Conservation (phyloP, 2,113 vertebrate species). For the Nicator chloris region DNA sequence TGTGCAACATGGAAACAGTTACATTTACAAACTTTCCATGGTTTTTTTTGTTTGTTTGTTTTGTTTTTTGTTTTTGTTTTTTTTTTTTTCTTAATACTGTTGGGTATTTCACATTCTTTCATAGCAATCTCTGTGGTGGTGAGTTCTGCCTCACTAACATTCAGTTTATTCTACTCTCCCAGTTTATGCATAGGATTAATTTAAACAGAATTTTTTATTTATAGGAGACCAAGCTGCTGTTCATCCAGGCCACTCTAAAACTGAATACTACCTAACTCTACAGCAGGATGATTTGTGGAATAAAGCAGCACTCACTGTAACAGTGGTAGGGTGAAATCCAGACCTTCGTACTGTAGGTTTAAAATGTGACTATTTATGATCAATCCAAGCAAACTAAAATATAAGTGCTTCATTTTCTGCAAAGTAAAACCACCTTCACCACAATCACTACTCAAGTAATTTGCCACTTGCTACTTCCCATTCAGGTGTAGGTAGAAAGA, state of each 20-base stretch:
- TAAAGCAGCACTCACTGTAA: neutral
- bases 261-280: neutral
- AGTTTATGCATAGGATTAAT: neutral
- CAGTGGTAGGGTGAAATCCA: neutral
- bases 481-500: constrained; percentile 34
- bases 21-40: neutral
- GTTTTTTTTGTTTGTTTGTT: too few relatives aligned
- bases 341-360: neutral
- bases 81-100: neutral
- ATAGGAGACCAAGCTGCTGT: neutral
- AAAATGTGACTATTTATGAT: constrained; percentile 4
- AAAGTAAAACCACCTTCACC: constrained; percentile 24
- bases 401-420: constrained; percentile 39
- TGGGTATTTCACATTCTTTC: neutral
- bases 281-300: neutral
- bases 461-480: neutral
- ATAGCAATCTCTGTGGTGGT: neutral
- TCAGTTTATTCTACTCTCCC: neutral
- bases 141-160: neutral
- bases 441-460: constrained; percentile 10
- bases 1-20: constrained; percentile 5
- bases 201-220: constrained; percentile 17
- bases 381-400: constrained; percentile 30
- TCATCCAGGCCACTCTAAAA: neutral
- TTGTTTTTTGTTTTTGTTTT: too few relatives aligned